Evolutionary conservation across 2,113 vertebrate genomes (phyloP).

Genomic region (Hyla sarda): DNA sequence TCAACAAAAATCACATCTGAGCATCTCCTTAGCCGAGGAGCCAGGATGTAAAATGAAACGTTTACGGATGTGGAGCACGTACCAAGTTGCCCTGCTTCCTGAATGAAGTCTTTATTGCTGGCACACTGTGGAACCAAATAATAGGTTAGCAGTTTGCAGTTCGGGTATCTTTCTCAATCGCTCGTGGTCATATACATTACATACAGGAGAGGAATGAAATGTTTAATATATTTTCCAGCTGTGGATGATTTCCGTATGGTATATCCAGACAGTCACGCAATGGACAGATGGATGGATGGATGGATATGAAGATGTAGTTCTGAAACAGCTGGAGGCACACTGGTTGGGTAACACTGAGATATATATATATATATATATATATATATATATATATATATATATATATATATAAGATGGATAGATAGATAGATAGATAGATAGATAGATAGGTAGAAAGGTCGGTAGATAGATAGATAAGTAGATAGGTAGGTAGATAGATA

Average conservation of each 20-base stretch:
- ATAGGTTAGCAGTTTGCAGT: slow-evolving; percentile 56
- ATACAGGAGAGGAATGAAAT: slow-evolving; percentile 1
- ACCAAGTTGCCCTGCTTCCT: slow-evolving; percentile 44
- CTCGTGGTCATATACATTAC: slow-evolving; percentile 61
- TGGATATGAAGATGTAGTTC: neutral
- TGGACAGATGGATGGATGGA: neutral
- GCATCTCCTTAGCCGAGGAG: slow-evolving; percentile 50
- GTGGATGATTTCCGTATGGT: slow-evolving; percentile 56
- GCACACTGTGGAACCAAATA: slow-evolving; percentile 52
- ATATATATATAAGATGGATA: too few relatives aligned
- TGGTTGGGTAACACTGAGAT: too few relatives aligned
- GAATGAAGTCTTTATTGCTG: slow-evolving; percentile 58
- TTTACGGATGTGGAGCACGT: slow-evolving; percentile 53
- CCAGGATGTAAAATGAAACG: slow-evolving; percentile 50
- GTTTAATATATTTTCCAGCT: slow-evolving; percentile 62
- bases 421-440: too few relatives aligned
- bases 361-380: too few relatives aligned
- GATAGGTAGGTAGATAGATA: too few relatives aligned
- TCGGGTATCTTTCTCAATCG: slow-evolving; percentile 60
- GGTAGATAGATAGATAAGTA: too few relatives aligned
- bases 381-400: too few relatives aligned
- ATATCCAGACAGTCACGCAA: neutral
- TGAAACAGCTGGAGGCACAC: too few relatives aligned
- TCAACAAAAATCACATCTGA: slow-evolving; percentile 64
- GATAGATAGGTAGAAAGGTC: too few relatives aligned